Evolutionary conservation across 2,888 invertebrate species (phyloP).

Genomic region (Lasioglossum lativentre): DNA sequence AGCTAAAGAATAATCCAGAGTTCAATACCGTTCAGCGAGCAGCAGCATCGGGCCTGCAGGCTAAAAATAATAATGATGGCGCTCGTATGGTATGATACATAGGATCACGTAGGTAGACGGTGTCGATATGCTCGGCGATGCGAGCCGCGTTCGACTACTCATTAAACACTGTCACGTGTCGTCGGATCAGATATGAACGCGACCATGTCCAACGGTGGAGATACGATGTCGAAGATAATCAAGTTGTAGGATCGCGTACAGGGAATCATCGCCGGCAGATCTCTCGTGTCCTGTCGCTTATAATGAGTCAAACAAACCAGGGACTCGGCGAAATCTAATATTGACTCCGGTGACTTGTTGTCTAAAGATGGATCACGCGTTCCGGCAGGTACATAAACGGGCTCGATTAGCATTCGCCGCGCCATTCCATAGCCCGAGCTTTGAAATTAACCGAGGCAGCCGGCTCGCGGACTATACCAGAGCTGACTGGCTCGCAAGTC

Average conservation of each 20-base stretch:
- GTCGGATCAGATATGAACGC: conserved; percentile 32
- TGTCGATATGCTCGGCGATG: conserved; percentile 3
- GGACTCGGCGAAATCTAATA: not conserved
- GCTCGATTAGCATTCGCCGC: not conserved
- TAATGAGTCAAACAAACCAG: not conserved
- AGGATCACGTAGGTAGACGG: conserved; percentile 9
- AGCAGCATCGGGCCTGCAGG: not conserved
- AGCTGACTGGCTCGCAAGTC: conserved; percentile 13
- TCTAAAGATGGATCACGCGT: not conserved
- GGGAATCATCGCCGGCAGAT: not conserved
- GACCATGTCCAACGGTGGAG: not conserved
- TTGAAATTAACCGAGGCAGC: not conserved
- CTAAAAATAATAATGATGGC: conserved; percentile 48
- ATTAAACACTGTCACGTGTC: conserved; percentile 50
- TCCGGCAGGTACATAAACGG: not conserved
- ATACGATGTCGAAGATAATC: conserved; percentile 21
- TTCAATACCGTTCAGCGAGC: conserved; percentile 14
- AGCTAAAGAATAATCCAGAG: not conserved
- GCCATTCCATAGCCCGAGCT: no score
- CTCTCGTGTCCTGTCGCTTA: conserved; percentile 11
- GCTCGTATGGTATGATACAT: conserved; percentile 21
- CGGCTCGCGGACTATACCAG: not conserved
- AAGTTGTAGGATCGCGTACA: not conserved
- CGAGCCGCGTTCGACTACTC: conserved; percentile 33
- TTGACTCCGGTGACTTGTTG: not conserved